Conservation (phyloP, 2,113 vertebrate species). For the Dunckerocampus dactyliophorus region DNA sequence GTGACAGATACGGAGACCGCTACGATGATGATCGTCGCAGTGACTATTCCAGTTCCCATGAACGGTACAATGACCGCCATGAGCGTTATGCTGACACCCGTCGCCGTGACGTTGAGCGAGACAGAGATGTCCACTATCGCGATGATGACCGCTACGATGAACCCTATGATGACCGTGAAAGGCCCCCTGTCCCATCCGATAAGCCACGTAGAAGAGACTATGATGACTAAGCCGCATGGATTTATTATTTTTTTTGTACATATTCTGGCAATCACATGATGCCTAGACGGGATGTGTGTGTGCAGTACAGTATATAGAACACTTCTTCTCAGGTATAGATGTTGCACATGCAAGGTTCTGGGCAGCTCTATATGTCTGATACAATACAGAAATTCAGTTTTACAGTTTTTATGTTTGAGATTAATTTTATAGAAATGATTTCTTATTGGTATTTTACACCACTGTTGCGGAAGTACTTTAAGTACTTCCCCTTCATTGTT, state of each 20-base stretch:
- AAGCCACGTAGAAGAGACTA: constrained; percentile 48
- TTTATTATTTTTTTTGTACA: neutral
- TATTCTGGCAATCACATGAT: too few species aligned
- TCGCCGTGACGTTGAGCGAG: constrained; percentile 2
- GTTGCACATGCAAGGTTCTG: too few species aligned
- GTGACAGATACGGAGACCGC: constrained; percentile 26
- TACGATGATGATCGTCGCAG: constrained; percentile 2
- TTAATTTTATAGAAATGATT: too few species aligned
- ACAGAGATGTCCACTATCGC: neutral
- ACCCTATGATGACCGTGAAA: constrained; percentile 35
- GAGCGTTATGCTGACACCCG: constrained; percentile 13
- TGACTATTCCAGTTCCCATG: constrained; percentile 11
- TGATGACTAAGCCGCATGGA: constrained; percentile 14
- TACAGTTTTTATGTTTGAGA: too few species aligned
- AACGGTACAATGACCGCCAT: constrained; percentile 16
- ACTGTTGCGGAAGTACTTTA: too few species aligned
- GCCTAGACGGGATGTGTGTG: too few species aligned
- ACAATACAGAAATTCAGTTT: too few species aligned
- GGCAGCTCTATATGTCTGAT: too few species aligned
- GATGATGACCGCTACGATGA: constrained; percentile 44
- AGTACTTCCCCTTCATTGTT: too few species aligned
- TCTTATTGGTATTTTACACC: too few species aligned
- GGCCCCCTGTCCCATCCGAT: constrained; percentile 47
- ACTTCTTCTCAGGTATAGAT: too few species aligned
- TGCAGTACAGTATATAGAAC: too few species aligned